Conservation (phyloP, 2,797 vertebrate species). For the Enteromius paludinosus region DNA sequence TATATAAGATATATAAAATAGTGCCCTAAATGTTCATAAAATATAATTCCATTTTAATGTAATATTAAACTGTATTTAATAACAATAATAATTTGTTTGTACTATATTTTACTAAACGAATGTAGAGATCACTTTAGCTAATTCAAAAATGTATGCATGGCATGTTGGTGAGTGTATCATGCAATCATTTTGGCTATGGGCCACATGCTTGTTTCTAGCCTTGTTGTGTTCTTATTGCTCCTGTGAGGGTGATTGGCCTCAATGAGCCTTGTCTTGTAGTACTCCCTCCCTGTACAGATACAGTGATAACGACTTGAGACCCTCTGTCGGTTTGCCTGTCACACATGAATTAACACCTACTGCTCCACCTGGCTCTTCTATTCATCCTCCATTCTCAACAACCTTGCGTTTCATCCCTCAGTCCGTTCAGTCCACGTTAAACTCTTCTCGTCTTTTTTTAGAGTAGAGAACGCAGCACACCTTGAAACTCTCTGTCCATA, state of each 20-base stretch:
- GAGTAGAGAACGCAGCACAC: neutral
- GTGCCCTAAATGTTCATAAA: neutral
- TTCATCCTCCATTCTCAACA: conserved; percentile 7
- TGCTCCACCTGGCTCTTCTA: neutral
- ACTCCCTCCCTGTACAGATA: neutral
- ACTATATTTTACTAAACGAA: neutral
- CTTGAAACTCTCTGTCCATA: conserved; percentile 13
- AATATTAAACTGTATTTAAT: neutral
- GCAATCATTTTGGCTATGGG: neutral
- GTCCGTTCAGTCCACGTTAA: conserved; percentile 45
- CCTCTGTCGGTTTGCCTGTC: conserved; percentile 30
- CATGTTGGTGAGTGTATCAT: conserved; percentile 1
- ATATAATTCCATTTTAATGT: neutral
- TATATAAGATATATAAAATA: neutral
- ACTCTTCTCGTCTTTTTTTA: conserved; percentile 40
- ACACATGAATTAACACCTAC: conserved; percentile 37
- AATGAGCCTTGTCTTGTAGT: conserved; percentile 29
- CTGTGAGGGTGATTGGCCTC: conserved; percentile 31
- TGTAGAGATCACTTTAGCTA: neutral
- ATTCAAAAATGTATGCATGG: neutral
- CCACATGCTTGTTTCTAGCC: neutral
- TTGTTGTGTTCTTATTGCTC: neutral
- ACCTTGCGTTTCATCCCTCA: conserved; percentile 19
- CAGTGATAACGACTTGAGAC: conserved; percentile 41
- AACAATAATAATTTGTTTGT: neutral